Conservation (phyloP, 1,140 invertebrate species). For the Calycopis cecrops region DNA sequence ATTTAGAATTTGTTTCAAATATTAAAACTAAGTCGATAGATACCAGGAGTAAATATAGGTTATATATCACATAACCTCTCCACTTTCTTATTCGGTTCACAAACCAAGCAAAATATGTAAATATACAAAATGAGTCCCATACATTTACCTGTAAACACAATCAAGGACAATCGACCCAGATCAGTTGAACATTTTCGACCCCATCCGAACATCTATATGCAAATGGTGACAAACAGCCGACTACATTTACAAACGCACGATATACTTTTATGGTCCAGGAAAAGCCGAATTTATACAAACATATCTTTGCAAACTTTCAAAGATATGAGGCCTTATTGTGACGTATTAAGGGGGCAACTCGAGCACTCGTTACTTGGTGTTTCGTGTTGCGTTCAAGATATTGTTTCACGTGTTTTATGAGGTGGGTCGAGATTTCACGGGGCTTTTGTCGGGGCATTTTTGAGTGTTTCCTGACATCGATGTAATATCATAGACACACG, state of each 20-base stretch:
- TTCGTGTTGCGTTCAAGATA: conserved; percentile 53
- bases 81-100: too few relatives aligned
- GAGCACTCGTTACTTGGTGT: conserved; percentile 14
- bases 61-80: too few relatives aligned
- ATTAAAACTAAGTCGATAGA: too few relatives aligned
- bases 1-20: too few relatives aligned
- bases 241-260: conserved; percentile 68
- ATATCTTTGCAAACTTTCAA: conserved; percentile 9
- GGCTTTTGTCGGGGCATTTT: conserved; percentile 56
- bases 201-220: conserved; percentile 58
- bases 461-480: conserved; percentile 47
- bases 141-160: conserved; percentile 18
- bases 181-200: conserved; percentile 30
- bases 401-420: conserved; percentile 74
- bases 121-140: too few relatives aligned
- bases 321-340: conserved; percentile 28
- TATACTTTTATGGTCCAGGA: conserved; percentile 71
- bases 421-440: conserved; percentile 68
- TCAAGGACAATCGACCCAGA: conserved; percentile 25
- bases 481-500: background rate
- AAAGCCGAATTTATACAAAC: conserved; percentile 48
- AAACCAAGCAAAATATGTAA: too few relatives aligned
- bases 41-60: too few relatives aligned
- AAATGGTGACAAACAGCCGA: conserved; percentile 70
- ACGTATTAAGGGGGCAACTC: conserved; percentile 22